Conservation (phyloP, 2,888 invertebrate species). For the Plebejus melissa region DNA sequence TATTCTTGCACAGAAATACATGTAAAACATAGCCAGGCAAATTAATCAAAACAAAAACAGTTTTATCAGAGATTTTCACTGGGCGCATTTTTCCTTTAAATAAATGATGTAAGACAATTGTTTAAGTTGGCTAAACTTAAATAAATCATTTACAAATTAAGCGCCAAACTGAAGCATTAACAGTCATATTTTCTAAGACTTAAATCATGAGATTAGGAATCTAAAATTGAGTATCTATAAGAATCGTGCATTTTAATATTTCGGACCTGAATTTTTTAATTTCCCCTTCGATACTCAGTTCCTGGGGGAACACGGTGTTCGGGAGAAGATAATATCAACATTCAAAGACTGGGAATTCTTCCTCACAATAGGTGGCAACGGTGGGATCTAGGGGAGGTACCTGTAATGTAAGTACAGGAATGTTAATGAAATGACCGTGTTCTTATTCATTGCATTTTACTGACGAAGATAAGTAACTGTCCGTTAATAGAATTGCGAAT, state of each 20-base stretch:
- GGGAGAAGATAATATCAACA: conserved; percentile 37
- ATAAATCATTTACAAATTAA: background rate
- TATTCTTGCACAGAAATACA: background rate
- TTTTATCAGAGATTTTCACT: too few species aligned
- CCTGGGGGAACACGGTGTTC: conserved; percentile 32
- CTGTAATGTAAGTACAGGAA: conserved; percentile 52
- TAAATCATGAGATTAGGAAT: background rate
- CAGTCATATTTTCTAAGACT: background rate
- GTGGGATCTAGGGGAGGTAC: conserved; percentile 41
- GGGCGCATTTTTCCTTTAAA: too few species aligned
- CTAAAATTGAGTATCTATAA: conserved; percentile 24
- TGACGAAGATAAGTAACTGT: background rate
- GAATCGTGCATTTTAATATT: conserved; percentile 1
- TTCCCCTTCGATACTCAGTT: conserved; percentile 27
- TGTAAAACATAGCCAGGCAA: background rate
- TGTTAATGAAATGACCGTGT: conserved; percentile 32
- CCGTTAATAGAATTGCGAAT: background rate
- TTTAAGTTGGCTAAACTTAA: background rate
- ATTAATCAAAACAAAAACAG: background rate
- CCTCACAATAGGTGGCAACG: conserved; percentile 39
- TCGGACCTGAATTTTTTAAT: conserved; percentile 30
- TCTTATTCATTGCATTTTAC: background rate
- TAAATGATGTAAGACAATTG: background rate
- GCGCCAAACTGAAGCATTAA: background rate
- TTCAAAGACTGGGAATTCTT: conserved; percentile 35